phyloP scores from a whole-genome alignment of 23 tunicate species.

The Oikopleura dioica region DNA sequence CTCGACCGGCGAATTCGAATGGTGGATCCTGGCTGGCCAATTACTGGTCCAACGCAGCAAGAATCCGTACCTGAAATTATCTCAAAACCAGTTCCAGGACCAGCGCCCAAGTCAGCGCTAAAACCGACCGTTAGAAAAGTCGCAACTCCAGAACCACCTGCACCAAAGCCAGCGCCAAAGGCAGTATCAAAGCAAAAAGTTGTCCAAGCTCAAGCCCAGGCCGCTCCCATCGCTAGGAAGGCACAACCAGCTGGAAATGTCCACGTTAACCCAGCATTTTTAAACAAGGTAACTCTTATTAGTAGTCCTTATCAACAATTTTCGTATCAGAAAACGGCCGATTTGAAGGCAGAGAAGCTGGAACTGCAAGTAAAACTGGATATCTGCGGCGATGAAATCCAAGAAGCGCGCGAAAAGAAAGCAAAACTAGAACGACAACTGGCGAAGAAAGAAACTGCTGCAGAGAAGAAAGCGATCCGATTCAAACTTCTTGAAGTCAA shows the following conservation, averaged over 20 bases:
- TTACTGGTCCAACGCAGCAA: no score
- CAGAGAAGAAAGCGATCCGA: background rate
- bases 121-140: constrained; percentile 4
- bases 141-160: no score
- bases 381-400: no score
- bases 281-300: constrained; percentile 52
- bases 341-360: constrained; percentile 27
- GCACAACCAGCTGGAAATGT: no score
- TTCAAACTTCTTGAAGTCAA: background rate
- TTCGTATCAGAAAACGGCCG: background rate
- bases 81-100: background rate
- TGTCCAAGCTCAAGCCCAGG: no score
- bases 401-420: constrained; percentile 34
- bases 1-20: constrained; percentile 29
- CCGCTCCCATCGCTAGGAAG: no score
- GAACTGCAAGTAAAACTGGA: constrained; percentile 23
- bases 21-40: constrained; percentile 64
- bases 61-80: background rate
- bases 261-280: constrained; percentile 69
- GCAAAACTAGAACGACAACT: constrained; percentile 24
- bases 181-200: no score
- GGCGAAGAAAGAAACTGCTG: constrained; percentile 19
- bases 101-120: background rate
- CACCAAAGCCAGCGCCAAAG: no score
- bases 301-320: background rate